These are phyloP conservation scores for Orthonevra nobilis DNA, from an alignment of 2,888 invertebrate species.

Conservation along the genomic window DNA sequence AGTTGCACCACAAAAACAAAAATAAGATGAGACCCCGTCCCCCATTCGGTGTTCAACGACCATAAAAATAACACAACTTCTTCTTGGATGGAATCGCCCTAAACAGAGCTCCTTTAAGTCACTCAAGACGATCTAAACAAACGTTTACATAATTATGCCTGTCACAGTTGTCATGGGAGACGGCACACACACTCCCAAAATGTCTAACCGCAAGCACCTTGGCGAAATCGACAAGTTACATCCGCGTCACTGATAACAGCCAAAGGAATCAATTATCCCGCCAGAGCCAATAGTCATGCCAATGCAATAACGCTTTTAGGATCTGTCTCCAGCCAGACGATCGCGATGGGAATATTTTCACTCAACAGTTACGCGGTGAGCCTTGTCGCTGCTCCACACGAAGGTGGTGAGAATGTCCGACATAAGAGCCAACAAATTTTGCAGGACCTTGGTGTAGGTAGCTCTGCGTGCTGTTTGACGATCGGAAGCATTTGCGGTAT, in stretches of 20 bases:
- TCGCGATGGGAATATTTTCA: conserved; percentile 40
- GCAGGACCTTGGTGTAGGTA: conserved; percentile 42
- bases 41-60: conserved; percentile 41
- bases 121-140: conserved; percentile 42
- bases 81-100: conserved; percentile 30
- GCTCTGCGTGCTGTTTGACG: conserved; percentile 24
- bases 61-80: conserved; percentile 58
- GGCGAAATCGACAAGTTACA: conserved; percentile 55
- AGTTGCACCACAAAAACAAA: conserved; percentile 33
- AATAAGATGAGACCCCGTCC: conserved; percentile 51
- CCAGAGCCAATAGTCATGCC: conserved; percentile 34
- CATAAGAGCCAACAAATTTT: conserved; percentile 67
- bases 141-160: conserved; percentile 66
- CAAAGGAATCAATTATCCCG: conserved; percentile 65
- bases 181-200: conserved; percentile 36
- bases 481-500: conserved; percentile 47
- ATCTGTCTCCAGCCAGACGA: too few species aligned
- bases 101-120: conserved; percentile 14
- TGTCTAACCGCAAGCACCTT: neutral
- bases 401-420: conserved; percentile 67
- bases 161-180: conserved; percentile 69
- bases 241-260: conserved; percentile 53
- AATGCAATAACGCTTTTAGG: too few species aligned
- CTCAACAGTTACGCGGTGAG: too few species aligned
- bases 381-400: too few species aligned